phyloP scores from a whole-genome alignment of 2,113 vertebrate species.

The Aspidoscelis tigris region DNA sequence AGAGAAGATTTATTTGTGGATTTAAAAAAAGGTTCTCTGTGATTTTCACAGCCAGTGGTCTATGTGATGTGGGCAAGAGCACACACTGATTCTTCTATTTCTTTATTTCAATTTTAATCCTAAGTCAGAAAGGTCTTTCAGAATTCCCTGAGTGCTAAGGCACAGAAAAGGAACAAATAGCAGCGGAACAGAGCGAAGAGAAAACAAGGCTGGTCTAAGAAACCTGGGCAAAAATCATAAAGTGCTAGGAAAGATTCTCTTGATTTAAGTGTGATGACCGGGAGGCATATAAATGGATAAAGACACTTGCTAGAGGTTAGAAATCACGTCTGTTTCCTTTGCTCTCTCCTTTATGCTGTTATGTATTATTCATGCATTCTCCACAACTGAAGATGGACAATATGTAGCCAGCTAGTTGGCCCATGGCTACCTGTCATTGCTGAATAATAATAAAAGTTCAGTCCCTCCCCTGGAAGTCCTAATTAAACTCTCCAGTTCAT shows the following conservation, averaged over 20 bases:
- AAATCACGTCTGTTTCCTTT: background rate
- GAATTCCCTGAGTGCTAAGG: constrained; percentile 9
- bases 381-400: background rate
- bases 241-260: constrained; percentile 24
- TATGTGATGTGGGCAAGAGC: background rate
- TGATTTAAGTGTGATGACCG: background rate
- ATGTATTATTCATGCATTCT: background rate
- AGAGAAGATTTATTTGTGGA: background rate
- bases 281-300: constrained; percentile 33
- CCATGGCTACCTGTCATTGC: background rate
- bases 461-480: background rate
- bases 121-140: constrained; percentile 8
- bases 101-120: background rate
- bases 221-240: background rate
- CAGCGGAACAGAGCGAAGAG: background rate
- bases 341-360: background rate
- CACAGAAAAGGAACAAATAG: background rate
- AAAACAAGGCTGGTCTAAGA: background rate
- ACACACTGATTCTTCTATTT: background rate
- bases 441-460: background rate
- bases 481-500: background rate
- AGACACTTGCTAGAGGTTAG: background rate
- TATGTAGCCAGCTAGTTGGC: background rate
- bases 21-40: constrained; percentile 6
- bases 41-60: constrained; percentile 18